A percentile compares a stretch with the other conserved stretches of the same genome.
Conservation (phyloP, 2,888 invertebrate genomes). For the Pristionchus fissidentatus region DNA sequence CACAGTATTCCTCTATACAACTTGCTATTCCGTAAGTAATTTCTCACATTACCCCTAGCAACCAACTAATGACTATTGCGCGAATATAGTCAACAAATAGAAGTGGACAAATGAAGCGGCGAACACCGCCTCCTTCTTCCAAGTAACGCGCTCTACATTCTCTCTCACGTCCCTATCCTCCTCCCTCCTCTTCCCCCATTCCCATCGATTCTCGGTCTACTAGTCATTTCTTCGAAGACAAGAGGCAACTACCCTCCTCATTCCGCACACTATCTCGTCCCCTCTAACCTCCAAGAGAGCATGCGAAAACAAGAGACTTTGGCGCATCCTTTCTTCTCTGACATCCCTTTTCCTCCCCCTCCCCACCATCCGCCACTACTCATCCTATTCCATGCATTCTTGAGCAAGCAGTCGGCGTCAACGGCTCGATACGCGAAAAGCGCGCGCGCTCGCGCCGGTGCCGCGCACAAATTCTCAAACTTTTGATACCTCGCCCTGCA, state of each 20-base stretch:
- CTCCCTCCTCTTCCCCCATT: not conserved
- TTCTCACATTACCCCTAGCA: no score
- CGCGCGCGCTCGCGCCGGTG: not conserved
- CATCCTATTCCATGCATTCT: no score
- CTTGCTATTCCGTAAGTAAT: no score
- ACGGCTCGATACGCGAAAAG: not conserved
- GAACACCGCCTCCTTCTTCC: constrained; percentile 30
- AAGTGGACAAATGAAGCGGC: not conserved
- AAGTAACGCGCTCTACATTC: constrained; percentile 1
- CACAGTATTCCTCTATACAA: no score
- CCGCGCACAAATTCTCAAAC: not conserved
- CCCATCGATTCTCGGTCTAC: not conserved
- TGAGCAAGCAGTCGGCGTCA: no score
- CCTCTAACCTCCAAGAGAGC: not conserved
- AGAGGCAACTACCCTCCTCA: not conserved
- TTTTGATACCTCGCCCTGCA: constrained; percentile 26
- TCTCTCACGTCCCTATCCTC: not conserved
- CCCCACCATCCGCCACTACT: not conserved
- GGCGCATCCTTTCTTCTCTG: no score
- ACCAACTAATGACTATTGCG: no score
- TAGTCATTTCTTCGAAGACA: not conserved
- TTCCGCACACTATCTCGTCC: not conserved
- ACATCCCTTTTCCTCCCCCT: not conserved
- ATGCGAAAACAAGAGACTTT: not conserved
- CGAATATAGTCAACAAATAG: no score